A percentile compares a stretch with the other conserved stretches of the same genome.
phyloP scores from a whole-genome alignment of 1,140 invertebrate species.

The Andrena cerasifolii region DNA sequence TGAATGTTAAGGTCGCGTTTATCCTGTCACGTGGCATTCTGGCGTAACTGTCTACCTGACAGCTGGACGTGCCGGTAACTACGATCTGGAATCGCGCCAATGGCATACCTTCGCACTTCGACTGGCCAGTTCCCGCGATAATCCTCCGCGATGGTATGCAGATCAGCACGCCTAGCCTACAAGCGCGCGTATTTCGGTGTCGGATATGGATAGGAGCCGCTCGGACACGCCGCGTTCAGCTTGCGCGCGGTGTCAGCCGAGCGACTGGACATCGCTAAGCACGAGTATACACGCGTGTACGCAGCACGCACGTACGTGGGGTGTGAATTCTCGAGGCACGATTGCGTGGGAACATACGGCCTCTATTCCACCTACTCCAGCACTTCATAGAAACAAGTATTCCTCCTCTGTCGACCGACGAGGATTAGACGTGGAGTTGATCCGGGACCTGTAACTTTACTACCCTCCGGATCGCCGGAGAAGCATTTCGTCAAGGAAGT shows the following conservation, averaged over 20 bases:
- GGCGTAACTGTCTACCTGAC: slow-evolving; percentile 46
- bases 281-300: too few relatives aligned
- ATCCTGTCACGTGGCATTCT: slow-evolving; percentile 58
- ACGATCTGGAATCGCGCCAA: slow-evolving; percentile 44
- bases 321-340: slow-evolving; percentile 32
- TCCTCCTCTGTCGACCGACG: too few relatives aligned
- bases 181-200: slow-evolving; percentile 3
- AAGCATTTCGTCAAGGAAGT: too few relatives aligned
- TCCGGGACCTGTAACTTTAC: too few relatives aligned
- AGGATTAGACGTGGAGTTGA: too few relatives aligned
- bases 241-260: background rate
- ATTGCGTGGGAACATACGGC: slow-evolving; percentile 63
- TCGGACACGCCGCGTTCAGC: background rate
- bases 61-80: slow-evolving; percentile 24
- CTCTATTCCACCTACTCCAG: too few relatives aligned
- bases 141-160: slow-evolving; percentile 24
- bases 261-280: slow-evolving; percentile 30
- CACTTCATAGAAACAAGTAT: too few relatives aligned
- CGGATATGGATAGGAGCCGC: background rate
- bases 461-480: too few relatives aligned
- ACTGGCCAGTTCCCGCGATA: slow-evolving; percentile 33
- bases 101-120: slow-evolving; percentile 52
- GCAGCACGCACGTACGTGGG: too few relatives aligned
- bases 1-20: slow-evolving; percentile 33
- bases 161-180: background rate